Evolutionary conservation across 2,888 invertebrate genomes (phyloP).

Genomic region (Aphidoletes aphidimyza): DNA sequence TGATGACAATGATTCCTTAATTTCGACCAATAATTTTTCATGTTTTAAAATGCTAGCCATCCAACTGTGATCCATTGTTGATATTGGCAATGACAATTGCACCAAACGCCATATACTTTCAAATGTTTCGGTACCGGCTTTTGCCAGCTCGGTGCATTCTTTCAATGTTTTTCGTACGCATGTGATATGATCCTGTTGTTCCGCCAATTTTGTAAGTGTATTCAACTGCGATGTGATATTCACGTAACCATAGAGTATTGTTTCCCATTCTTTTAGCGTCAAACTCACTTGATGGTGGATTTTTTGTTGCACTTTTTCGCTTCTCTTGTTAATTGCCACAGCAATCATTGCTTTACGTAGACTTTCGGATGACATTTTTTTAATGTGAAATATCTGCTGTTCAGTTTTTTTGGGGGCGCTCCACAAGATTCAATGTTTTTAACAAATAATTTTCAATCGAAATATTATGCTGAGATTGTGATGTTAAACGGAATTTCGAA

Average conservation of each 20-base stretch:
- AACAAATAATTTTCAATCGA: too few relatives aligned
- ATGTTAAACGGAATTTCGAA: slow-evolving; percentile 8
- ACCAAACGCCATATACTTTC: slow-evolving; percentile 6
- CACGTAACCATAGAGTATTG: neutral
- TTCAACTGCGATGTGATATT: neutral
- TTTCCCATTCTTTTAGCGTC: neutral
- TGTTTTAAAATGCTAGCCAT: neutral
- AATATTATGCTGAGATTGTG: neutral
- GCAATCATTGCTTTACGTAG: neutral
- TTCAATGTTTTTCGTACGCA: slow-evolving; percentile 6
- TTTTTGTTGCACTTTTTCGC: slow-evolving; percentile 30
- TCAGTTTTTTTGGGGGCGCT: neutral
- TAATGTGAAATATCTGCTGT: neutral
- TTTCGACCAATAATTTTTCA: neutral
- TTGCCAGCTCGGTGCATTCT: slow-evolving; percentile 30
- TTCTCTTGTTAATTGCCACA: neutral
- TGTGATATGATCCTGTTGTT: slow-evolving; percentile 18
- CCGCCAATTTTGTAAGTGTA: neutral
- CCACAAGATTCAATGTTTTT: neutral
- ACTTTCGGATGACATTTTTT: slow-evolving; percentile 5
- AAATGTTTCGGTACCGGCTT: slow-evolving; percentile 11
- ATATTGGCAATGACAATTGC: slow-evolving; percentile 7
- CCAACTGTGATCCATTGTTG: slow-evolving; percentile 26
- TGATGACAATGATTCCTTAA: neutral
- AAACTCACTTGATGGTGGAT: neutral